These are phyloP conservation scores for Colletes collaris DNA, from an alignment of 2,888 invertebrate genomes.

Conservation along the genomic window DNA sequence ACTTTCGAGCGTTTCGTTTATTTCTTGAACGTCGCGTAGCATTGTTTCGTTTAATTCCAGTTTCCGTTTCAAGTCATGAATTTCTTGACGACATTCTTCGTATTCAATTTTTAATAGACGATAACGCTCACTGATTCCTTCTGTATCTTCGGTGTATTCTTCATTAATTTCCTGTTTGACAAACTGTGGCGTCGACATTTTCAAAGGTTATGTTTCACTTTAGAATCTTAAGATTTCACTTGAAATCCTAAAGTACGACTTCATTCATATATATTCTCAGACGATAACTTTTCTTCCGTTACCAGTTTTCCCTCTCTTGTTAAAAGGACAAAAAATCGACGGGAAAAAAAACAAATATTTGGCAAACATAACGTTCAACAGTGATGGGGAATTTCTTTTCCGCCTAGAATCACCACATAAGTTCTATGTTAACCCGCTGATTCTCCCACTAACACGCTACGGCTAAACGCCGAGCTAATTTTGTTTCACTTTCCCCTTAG, in stretches of 20 bases:
- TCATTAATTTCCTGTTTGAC: neutral
- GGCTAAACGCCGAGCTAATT: too few species aligned
- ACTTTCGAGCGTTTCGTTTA: constrained; percentile 63
- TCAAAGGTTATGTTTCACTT: constrained; percentile 14
- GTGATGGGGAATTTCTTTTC: too few species aligned
- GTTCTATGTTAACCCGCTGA: too few species aligned
- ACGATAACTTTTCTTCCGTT: neutral
- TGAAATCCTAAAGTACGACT: neutral
- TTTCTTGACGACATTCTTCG: constrained; percentile 69
- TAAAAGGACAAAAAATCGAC: neutral
- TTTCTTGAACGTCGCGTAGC: constrained; percentile 66
- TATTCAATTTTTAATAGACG: constrained; percentile 35
- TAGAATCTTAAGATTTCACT: neutral
- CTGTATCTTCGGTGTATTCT: constrained; percentile 16
- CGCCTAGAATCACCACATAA: too few species aligned
- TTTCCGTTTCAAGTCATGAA: constrained; percentile 66
- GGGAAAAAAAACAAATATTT: neutral
- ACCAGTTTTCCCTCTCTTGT: neutral
- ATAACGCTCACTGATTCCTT: neutral
- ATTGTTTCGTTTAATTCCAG: constrained; percentile 58
- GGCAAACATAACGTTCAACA: neutral
- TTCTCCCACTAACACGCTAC: too few species aligned
- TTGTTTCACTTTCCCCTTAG: too few species aligned
- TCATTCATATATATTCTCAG: neutral
- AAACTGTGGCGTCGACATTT: constrained; percentile 3